Conservation (phyloP, 2,113 vertebrate species). For the Willisornis vidua region DNA sequence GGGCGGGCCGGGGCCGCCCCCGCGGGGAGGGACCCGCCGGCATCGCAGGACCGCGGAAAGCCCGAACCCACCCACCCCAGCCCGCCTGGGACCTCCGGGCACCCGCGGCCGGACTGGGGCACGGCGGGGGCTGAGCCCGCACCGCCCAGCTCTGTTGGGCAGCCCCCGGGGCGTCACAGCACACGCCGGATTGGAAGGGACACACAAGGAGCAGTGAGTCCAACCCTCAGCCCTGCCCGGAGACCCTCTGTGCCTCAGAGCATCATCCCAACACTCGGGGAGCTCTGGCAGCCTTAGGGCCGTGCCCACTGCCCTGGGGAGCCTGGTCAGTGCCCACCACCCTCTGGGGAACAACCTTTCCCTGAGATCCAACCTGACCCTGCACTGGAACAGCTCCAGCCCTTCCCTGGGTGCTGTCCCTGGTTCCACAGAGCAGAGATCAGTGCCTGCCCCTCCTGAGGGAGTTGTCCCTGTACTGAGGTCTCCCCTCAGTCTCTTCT, state of each 20-base stretch:
- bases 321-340: background rate
- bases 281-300: background rate
- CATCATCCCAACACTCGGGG: background rate
- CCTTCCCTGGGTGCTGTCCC: background rate
- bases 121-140: background rate
- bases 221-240: background rate
- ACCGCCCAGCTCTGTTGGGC: fast-evolving
- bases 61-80: fast-evolving
- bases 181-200: background rate
- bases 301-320: background rate
- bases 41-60: fast-evolving
- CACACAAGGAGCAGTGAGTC: background rate
- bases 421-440: background rate
- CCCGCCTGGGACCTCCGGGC: fast-evolving
- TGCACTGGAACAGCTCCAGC: background rate
- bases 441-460: background rate
- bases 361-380: background rate
- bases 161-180: background rate
- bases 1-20: background rate
- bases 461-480: background rate
- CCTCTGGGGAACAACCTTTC: background rate
- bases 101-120: too few species aligned
- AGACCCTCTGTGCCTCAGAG: background rate
- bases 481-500: background rate
- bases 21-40: background rate